Base-by-base conservation (phyloP, 2,113 vertebrate species). In the Mionectes macconnelli region DNA sequence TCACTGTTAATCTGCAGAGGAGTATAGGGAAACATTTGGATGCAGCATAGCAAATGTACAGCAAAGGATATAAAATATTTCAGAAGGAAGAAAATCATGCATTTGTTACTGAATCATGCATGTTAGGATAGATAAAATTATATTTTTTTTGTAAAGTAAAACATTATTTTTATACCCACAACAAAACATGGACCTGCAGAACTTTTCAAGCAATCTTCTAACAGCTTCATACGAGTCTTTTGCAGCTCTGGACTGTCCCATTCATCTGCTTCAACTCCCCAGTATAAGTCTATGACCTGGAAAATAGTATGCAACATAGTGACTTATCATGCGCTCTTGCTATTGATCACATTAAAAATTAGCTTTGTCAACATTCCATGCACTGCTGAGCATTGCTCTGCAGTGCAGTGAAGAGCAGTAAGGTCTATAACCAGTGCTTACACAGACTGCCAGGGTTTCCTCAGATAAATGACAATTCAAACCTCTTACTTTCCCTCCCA, bases 121-220 rank as follows among this genome's bases (percentile, higher is more conserved):
- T 18, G 19, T 67, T 81, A 78, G 27, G 22, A 75, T 39, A 94
- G 59, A 45, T 79, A 90, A 69, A 31, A 53, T 13, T 25, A 1
- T 31, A 39, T 47, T 85, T 95, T 84, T 84, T n/a, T 87, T 81
- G 70, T 82, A 96, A 96, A 94, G 69, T 93, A 97, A 97, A 98
- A 87, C 90, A 96, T 96, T 97, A 98, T 97, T 96, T 98, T 98
- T 97, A 98, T 98, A 99, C 99, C 99, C 98, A 99, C 99, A 97
- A 99, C 99, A 98, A 99, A 99, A 98, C 99, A 99, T 91, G 99
- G 99, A 96, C 99, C 99, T 89, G 99, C 98, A 93, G 99, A 99
- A 88, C 98, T 99, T 98, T 99, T 99, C 94, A 99, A 97, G 97
- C 99, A 99, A 89, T 99, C 99, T 97, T 99, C 99, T 87, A 99